Base-by-base conservation (phyloP, 2,888 invertebrate species). In the Odontothrips loti region DNA sequence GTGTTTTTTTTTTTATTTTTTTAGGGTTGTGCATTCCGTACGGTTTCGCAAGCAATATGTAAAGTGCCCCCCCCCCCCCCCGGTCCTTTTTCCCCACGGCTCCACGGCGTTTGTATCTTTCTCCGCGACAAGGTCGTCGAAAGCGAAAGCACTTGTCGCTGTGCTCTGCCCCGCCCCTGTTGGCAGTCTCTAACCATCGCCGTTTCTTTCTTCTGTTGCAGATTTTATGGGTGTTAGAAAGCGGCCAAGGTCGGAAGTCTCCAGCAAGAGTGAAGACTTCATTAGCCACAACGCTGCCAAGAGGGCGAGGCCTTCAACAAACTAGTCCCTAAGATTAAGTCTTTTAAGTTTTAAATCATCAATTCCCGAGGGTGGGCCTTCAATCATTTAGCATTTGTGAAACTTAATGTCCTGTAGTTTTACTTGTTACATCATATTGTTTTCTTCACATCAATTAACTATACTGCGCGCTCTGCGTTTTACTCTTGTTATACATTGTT, bases 111-210 rank as follows among this genome's bases (percentile, higher is more conserved):
- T 43, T 2, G 34, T 2, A 43, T 43, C 34, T 43, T 43, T 43
- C 34, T 43, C 34, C 58, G 58, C 58, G 17, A 15, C 58, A 58
- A 23, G 68, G 68, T 27, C 68, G 68, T 27, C 68, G 68, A 27
- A 27, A 11, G 27, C 68, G 68, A 75, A 23, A 75, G 68, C 68
- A 75, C 68, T 75, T 75, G 68, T n/a, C n/a, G 58, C 15, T 58
- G 58, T 17, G 58, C 20, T 15, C 15, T 17, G 20, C 20, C 23
- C 23, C 68, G n/a, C 68, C 68, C 68, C 27, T 68, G 23, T 1
- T 12, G 10, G 68, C 68, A n/a, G n/a, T 27, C 23, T 12, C 68
- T 75, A 23, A 27, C 23, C 12, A 75, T 8, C 27, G 27, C 68
- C 27, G 68, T 75, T 9, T 75, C 23, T 75, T 11, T 58, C 58